Conservation (phyloP, 2,888 invertebrate genomes). For the Limnephilus lunatus region DNA sequence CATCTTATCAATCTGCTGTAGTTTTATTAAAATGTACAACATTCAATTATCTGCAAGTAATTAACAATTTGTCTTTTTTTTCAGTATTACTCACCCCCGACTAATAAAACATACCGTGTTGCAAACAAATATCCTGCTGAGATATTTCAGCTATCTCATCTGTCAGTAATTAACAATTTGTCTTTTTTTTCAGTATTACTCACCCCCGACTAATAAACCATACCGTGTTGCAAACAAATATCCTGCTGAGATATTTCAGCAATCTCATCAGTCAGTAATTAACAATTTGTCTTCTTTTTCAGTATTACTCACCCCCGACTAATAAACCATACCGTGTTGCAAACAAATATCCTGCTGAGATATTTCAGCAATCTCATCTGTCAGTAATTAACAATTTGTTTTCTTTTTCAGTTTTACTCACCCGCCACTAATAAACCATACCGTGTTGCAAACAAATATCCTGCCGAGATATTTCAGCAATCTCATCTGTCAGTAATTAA, state of each 20-base stretch:
- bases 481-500: too few species aligned
- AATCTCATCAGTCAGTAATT: background rate
- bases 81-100: background rate
- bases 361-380: too few species aligned
- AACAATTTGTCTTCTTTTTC: background rate
- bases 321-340: background rate
- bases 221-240: background rate
- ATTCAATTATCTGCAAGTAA: background rate
- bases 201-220: conserved; percentile 3
- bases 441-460: background rate
- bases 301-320: background rate
- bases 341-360: background rate
- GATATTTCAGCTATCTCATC: too few species aligned
- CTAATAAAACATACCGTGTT: background rate
- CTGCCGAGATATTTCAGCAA: too few species aligned
- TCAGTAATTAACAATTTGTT: background rate
- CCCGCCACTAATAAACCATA: background rate
- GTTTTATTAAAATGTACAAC: background rate
- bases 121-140: background rate
- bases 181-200: background rate
- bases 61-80: background rate
- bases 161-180: background rate
- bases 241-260: too few species aligned
- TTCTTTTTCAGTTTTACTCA: background rate
- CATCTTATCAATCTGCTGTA: background rate